These are phyloP conservation scores for Ia io DNA, from an alignment of 2,113 vertebrate genomes.

Conservation along the genomic window DNA sequence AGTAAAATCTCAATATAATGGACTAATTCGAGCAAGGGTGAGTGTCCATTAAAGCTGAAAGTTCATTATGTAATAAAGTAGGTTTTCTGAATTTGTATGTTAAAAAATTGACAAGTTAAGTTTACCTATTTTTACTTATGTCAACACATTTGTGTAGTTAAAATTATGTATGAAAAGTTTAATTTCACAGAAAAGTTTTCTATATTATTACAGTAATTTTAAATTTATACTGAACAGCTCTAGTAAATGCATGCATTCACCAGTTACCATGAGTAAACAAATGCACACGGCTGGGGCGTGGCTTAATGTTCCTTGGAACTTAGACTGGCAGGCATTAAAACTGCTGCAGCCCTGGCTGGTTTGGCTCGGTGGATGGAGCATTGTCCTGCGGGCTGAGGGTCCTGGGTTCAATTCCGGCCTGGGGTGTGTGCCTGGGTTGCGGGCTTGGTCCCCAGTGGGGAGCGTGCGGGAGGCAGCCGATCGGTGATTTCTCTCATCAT, in stretches of 20 bases:
- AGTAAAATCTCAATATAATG: neutral
- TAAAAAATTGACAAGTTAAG: neutral
- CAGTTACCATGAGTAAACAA: neutral
- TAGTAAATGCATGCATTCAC: neutral
- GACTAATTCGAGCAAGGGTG: neutral
- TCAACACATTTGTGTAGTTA: neutral
- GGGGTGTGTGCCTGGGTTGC: too few species aligned
- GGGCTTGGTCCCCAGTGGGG: too few species aligned
- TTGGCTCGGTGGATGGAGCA: too few species aligned
- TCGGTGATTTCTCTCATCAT: too few species aligned
- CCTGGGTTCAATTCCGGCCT: too few species aligned
- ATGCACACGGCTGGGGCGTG: neutral
- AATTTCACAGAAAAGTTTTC: neutral
- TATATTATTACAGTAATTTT: neutral
- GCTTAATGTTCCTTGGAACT: neutral
- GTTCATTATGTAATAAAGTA: neutral
- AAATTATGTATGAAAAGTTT: neutral
- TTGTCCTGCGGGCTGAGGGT: too few species aligned
- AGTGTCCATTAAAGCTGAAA: neutral
- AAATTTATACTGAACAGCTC: neutral
- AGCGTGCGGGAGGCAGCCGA: too few species aligned
- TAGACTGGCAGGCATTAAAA: neutral
- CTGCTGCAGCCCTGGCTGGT: neutral
- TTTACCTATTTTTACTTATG: neutral
- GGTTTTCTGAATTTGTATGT: neutral